A percentile compares a stretch with the other conserved stretches of the same genome.
Conservation (phyloP, 23 tunicate species). For the Corella eumyota region DNA sequence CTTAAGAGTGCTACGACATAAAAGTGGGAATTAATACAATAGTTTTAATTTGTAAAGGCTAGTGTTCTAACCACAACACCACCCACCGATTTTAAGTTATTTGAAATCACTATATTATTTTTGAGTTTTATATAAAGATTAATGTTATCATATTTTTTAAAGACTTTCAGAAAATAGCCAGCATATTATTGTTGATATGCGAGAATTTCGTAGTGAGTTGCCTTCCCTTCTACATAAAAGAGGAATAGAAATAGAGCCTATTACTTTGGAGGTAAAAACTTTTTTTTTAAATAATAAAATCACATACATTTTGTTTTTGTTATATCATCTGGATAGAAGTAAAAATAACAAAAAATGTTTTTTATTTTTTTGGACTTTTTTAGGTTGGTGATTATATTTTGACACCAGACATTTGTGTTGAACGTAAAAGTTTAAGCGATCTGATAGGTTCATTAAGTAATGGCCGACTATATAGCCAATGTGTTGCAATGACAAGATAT, state of each 20-base stretch:
- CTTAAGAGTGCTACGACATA: too few species aligned
- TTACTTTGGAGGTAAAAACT: constrained; percentile 45
- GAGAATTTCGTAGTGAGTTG: constrained; percentile 90
- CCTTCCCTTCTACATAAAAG: constrained; percentile 66
- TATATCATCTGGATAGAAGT: too few species aligned
- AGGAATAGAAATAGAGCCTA: constrained; percentile 61
- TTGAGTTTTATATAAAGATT: too few species aligned
- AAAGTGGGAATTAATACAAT: too few species aligned
- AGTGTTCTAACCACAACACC: too few species aligned
- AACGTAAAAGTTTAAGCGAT: constrained; percentile 76
- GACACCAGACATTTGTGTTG: constrained; percentile 87
- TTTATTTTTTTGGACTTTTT: too few species aligned
- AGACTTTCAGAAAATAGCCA: constrained; percentile 40
- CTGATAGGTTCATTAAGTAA: constrained; percentile 83
- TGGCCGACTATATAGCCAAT: constrained; percentile 81
- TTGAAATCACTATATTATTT: too few species aligned
- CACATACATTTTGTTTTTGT: not conserved
- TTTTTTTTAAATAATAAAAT: not conserved
- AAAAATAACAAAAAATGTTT: too few species aligned
- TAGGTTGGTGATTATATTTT: constrained; percentile 89
- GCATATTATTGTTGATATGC: constrained; percentile 61
- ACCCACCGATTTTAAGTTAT: too few species aligned
- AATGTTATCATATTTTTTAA: too few species aligned
- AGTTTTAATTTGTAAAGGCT: too few species aligned
- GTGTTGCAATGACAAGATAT: constrained; percentile 74